These are phyloP conservation scores for Ceraclea dissimilis DNA, from an alignment of 2,888 invertebrate genomes.

Conservation along the genomic window DNA sequence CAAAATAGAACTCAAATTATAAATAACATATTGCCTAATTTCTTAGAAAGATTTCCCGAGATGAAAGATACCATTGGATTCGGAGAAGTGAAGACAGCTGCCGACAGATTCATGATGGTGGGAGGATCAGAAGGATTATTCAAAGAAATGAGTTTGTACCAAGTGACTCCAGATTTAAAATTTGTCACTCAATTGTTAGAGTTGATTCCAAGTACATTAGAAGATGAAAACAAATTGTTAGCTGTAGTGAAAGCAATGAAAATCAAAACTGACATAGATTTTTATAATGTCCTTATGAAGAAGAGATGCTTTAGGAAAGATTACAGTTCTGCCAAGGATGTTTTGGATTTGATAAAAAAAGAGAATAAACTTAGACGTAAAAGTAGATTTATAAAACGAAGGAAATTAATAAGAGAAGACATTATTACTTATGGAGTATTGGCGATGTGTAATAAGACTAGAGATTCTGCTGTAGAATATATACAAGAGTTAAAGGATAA, in stretches of 20 bases:
- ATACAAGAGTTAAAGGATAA: constrained; percentile 62
- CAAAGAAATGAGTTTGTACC: constrained; percentile 59
- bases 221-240: constrained; percentile 64
- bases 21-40: constrained; percentile 26
- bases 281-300: constrained; percentile 81
- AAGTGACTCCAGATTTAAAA: constrained; percentile 66
- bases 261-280: constrained; percentile 67
- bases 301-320: constrained; percentile 65
- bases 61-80: constrained; percentile 54
- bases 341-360: constrained; percentile 48
- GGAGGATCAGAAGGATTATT: constrained; percentile 77
- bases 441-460: constrained; percentile 66
- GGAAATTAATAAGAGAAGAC: constrained; percentile 50
- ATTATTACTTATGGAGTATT: constrained; percentile 82
- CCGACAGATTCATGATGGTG: constrained; percentile 65
- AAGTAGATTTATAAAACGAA: constrained; percentile 26
- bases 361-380: constrained; percentile 36
- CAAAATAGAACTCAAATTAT: not conserved
- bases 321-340: constrained; percentile 63
- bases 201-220: constrained; percentile 55
- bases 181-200: constrained; percentile 72
- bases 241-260: constrained; percentile 50
- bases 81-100: constrained; percentile 49
- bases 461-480: constrained; percentile 56
- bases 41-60: constrained; percentile 53